Conservation (phyloP, 2,113 vertebrate species). For the Burhinus oedicnemus region DNA sequence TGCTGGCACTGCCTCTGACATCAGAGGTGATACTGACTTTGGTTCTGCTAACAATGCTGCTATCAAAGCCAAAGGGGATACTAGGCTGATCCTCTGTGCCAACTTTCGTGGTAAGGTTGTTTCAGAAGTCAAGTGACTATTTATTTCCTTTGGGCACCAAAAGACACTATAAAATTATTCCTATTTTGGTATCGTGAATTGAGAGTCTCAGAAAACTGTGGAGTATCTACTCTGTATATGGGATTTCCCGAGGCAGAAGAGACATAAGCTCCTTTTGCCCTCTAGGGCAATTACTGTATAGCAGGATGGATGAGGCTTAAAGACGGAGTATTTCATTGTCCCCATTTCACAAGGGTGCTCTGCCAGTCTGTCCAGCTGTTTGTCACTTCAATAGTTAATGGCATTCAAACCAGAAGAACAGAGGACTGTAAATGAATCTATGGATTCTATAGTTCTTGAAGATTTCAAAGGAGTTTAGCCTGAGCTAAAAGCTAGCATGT, state of each 20-base stretch:
- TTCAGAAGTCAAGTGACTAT: not conserved
- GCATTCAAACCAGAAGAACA: not conserved
- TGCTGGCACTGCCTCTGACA: not conserved
- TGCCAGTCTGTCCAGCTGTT: not conserved
- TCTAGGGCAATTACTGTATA: not conserved
- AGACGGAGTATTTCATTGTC: not conserved
- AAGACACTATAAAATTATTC: not conserved
- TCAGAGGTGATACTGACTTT: not conserved
- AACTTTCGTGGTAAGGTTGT: not conserved
- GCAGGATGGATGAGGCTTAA: not conserved
- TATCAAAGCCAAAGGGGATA: not conserved
- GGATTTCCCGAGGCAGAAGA: not conserved
- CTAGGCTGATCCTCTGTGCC: not conserved
- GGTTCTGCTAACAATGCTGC: not conserved
- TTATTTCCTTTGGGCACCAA: not conserved
- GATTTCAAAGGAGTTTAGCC: slow-evolving; percentile 26
- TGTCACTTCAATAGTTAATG: not conserved
- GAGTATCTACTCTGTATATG: not conserved
- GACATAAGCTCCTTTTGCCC: not conserved
- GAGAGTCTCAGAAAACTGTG: not conserved
- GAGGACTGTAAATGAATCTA: not conserved
- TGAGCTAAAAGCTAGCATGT: not conserved
- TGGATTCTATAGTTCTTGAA: not conserved
- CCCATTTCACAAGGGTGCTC: not conserved
- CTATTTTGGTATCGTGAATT: not conserved